Conservation (phyloP, 2,888 invertebrate species). For the Teleogryllus oceanicus region DNA sequence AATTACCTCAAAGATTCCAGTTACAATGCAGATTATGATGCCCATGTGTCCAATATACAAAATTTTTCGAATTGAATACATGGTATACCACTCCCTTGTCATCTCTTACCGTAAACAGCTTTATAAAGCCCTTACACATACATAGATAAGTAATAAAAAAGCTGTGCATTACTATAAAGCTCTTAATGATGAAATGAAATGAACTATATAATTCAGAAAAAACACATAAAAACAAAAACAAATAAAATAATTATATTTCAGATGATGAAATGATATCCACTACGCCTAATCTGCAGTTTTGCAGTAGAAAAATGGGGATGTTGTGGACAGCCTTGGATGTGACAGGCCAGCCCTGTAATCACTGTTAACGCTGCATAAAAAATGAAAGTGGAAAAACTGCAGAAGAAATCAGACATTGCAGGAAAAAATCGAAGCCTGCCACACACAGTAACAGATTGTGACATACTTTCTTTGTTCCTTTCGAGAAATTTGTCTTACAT, state of each 20-base stretch:
- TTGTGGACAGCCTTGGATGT: background rate
- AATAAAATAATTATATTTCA: background rate
- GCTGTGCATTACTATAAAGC: constrained; percentile 2
- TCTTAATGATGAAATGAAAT: background rate
- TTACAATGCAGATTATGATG: too few species aligned
- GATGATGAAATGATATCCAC: background rate
- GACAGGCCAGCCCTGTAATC: background rate
- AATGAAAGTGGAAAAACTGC: background rate
- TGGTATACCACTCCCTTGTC: background rate
- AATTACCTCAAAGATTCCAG: too few species aligned
- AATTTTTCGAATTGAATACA: background rate
- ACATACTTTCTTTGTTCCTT: constrained; percentile 10
- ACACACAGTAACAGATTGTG: background rate
- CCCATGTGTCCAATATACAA: too few species aligned
- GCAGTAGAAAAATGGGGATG: constrained; percentile 4
- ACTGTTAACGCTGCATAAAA: background rate
- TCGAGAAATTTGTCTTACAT: background rate
- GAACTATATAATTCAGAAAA: background rate
- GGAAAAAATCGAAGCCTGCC: background rate
- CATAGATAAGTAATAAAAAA: background rate
- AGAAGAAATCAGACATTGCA: background rate
- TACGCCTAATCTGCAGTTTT: background rate
- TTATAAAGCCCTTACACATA: background rate
- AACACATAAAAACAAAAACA: background rate
- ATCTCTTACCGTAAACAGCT: background rate